These are phyloP conservation scores for Etheostoma perlongum DNA, from an alignment of 2,797 vertebrate genomes.

Conservation along the genomic window DNA sequence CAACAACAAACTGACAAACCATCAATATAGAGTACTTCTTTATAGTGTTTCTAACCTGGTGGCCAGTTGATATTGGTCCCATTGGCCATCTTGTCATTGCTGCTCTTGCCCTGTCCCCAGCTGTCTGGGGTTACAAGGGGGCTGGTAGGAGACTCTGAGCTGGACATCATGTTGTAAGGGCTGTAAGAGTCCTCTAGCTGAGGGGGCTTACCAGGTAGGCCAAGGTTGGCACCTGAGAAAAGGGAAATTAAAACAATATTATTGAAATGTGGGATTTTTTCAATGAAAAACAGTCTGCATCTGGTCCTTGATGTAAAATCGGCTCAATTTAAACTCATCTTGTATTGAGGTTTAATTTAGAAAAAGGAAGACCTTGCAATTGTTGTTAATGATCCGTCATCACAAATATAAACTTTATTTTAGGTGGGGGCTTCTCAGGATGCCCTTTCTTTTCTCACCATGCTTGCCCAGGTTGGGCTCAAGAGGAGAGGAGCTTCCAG, in stretches of 20 bases:
- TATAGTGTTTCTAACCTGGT: conserved; percentile 85
- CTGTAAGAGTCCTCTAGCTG: conserved; percentile 93
- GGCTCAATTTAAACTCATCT: background rate
- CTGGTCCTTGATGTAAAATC: background rate
- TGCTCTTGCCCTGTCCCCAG: conserved; percentile 97
- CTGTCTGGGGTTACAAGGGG: conserved; percentile 93
- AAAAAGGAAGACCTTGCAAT: background rate
- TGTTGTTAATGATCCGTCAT: background rate
- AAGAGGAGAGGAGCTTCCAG: conserved; percentile 92
- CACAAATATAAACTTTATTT: background rate
- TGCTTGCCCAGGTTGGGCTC: conserved; percentile 95
- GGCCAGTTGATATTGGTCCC: conserved; percentile 99
- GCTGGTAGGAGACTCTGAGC: conserved; percentile 93
- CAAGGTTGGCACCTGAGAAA: conserved; percentile 89
- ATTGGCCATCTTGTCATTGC: conserved; percentile 95
- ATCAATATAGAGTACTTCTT: background rate
- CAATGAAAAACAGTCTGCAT: background rate
- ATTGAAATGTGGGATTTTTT: background rate
- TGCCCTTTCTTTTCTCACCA: conserved; percentile 79
- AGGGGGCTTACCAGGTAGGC: conserved; percentile 92
- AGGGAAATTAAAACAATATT: background rate
- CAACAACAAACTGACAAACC: background rate
- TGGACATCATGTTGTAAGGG: conserved; percentile 94
- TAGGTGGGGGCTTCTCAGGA: background rate
- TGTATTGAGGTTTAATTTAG: background rate